phyloP scores from a whole-genome alignment of 2,888 invertebrate species.

The Plemyria rubiginata region DNA sequence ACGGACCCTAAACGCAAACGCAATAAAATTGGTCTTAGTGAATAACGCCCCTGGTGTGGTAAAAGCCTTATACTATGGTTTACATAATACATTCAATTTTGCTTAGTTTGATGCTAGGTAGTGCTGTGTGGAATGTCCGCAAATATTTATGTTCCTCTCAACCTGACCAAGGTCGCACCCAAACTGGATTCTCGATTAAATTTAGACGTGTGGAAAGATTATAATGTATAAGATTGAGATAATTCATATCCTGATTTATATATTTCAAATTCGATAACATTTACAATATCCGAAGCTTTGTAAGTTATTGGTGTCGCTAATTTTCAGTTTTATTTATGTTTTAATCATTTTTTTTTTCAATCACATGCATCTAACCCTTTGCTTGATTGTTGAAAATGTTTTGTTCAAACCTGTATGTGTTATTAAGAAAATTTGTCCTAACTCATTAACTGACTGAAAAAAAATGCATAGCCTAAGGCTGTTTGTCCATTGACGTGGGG shows the following conservation, averaged over 20 bases:
- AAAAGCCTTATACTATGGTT: too few relatives aligned
- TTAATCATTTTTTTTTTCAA: conserved; percentile 1
- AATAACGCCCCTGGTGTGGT: too few relatives aligned
- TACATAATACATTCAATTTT: too few relatives aligned
- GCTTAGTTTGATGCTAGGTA: too few relatives aligned
- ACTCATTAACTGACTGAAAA: too few relatives aligned
- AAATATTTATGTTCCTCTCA: background rate
- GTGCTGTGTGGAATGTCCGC: too few relatives aligned
- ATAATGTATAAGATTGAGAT: background rate
- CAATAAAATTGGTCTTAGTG: too few relatives aligned
- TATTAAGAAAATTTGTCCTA: too few relatives aligned
- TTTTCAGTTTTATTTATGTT: background rate
- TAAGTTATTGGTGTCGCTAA: background rate
- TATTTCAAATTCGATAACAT: background rate
- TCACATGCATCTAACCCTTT: background rate
- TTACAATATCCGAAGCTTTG: background rate
- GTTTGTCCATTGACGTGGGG: too few relatives aligned
- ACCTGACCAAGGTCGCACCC: background rate
- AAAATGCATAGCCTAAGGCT: too few relatives aligned
- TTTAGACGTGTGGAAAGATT: background rate
- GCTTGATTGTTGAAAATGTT: background rate
- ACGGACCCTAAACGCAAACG: too few relatives aligned
- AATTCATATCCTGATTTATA: background rate
- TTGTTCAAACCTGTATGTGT: background rate
- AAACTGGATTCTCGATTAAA: background rate